phyloP scores from a whole-genome alignment of 2,888 invertebrate species.

The Acleris literana region DNA sequence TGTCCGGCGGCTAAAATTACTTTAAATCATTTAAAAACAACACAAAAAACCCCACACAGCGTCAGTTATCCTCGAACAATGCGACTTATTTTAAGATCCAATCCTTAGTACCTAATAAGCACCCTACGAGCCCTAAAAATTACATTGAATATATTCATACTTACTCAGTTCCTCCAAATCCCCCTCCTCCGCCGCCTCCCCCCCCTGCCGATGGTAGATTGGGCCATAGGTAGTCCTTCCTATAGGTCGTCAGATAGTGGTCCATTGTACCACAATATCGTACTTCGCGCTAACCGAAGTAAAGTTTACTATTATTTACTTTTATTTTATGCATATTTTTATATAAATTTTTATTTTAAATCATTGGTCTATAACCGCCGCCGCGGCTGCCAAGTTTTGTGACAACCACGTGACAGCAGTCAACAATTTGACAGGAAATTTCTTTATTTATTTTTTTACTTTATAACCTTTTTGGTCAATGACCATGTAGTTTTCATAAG shows the following conservation, averaged over 20 bases:
- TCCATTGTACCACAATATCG: constrained; percentile 63
- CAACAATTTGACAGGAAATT: not conserved
- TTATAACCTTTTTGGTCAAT: not conserved
- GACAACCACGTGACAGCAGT: no score
- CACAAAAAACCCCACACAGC: no score
- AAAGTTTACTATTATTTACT: constrained; percentile 11
- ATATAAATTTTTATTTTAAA: not conserved
- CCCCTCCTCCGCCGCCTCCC: constrained; percentile 40
- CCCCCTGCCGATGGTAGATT: constrained; percentile 58
- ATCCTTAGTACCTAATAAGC: no score
- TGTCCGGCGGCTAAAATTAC: no score
- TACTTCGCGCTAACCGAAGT: not conserved
- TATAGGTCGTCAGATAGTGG: constrained; percentile 85
- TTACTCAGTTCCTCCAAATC: constrained; percentile 49
- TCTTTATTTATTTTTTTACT: no score
- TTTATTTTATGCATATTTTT: constrained; percentile 41
- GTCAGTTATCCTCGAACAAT: no score
- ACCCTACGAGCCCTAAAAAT: no score
- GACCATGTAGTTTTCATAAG: no score
- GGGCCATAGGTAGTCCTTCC: constrained; percentile 86
- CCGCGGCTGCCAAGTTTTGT: constrained; percentile 18
- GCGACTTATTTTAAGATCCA: no score
- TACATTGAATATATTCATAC: constrained; percentile 37
- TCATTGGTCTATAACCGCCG: constrained; percentile 9
- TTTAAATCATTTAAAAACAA: no score